Conservation (phyloP, 2,888 invertebrate genomes). For the Blomia tropicalis region DNA sequence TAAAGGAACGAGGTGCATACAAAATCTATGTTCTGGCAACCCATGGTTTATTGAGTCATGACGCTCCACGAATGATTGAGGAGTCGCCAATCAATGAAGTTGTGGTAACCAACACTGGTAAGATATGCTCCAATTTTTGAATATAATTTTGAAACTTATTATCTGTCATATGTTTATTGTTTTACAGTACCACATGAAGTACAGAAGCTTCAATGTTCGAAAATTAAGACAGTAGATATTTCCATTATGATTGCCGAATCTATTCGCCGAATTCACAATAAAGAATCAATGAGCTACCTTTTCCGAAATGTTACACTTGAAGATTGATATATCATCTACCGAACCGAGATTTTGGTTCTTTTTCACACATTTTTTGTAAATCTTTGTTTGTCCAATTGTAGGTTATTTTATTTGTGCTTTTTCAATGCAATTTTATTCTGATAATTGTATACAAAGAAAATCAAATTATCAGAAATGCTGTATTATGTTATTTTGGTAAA, state of each 20-base stretch:
- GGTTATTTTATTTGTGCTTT: too few species aligned
- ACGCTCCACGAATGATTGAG: conserved; percentile 86
- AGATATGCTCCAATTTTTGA: too few species aligned
- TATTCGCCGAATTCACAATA: conserved; percentile 93
- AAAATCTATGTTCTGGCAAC: conserved; percentile 97
- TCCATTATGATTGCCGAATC: conserved; percentile 89
- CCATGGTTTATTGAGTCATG: conserved; percentile 86
- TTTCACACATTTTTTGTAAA: too few species aligned
- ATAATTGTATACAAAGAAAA: too few species aligned
- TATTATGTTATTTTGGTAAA: too few species aligned
- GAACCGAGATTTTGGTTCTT: too few species aligned
- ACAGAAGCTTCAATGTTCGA: conserved; percentile 97
- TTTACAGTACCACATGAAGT: conserved; percentile 74
- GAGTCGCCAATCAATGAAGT: conserved; percentile 96
- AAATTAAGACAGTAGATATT: conserved; percentile 98
- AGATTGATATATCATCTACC: conserved; percentile 51
- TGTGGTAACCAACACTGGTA: conserved; percentile 84
- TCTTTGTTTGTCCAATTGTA: too few species aligned
- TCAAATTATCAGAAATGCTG: too few species aligned
- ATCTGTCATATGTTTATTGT: neutral
- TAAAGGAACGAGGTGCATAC: conserved; percentile 93
- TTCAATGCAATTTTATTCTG: too few species aligned
- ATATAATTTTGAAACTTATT: too few species aligned
- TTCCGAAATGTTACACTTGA: conserved; percentile 94
- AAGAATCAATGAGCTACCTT: conserved; percentile 97